Percentiles rank a stretch among this genome's conserved stretches.
phyloP scores from a whole-genome alignment of 2,797 vertebrate species.

The Lagorchestes hirsutus region DNA sequence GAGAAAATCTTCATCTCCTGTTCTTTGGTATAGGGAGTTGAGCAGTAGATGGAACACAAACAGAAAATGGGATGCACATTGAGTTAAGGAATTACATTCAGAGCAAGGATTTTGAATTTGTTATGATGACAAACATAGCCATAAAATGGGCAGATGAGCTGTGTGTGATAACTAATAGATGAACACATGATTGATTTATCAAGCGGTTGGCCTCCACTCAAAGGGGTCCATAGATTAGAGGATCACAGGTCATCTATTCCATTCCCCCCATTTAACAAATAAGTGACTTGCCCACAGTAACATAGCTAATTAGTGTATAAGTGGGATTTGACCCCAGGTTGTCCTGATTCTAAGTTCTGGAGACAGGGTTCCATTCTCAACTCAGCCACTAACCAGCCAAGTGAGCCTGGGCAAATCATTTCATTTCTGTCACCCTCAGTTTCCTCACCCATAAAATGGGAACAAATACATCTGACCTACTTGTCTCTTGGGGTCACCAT shows the following conservation, averaged over 20 bases:
- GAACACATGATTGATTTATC: background rate
- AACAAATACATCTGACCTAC: background rate
- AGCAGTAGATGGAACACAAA: background rate
- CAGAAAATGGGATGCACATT: background rate
- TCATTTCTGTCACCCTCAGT: background rate
- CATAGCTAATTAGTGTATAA: too few species aligned
- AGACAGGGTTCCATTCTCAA: too few species aligned
- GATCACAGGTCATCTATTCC: background rate
- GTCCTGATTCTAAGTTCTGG: too few species aligned
- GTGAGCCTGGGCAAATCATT: background rate
- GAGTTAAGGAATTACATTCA: background rate
- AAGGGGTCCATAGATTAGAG: background rate
- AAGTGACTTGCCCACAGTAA: background rate
- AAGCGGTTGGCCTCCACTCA: background rate
- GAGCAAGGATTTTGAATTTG: conserved; percentile 5
- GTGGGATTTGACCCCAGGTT: too few species aligned
- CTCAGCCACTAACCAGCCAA: background rate
- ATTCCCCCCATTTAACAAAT: background rate
- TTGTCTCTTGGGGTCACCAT: background rate
- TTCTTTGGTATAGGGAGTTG: conserved; percentile 45
- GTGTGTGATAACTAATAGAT: background rate
- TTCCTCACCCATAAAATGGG: background rate
- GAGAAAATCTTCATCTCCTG: conserved; percentile 40
- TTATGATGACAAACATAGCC: background rate
- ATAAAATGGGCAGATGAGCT: background rate